A percentile compares a stretch with the other conserved stretches of the same genome.
These are phyloP conservation scores for Dendrolimus punctatus DNA, from an alignment of 1,140 invertebrate genomes.

Conservation along the genomic window DNA sequence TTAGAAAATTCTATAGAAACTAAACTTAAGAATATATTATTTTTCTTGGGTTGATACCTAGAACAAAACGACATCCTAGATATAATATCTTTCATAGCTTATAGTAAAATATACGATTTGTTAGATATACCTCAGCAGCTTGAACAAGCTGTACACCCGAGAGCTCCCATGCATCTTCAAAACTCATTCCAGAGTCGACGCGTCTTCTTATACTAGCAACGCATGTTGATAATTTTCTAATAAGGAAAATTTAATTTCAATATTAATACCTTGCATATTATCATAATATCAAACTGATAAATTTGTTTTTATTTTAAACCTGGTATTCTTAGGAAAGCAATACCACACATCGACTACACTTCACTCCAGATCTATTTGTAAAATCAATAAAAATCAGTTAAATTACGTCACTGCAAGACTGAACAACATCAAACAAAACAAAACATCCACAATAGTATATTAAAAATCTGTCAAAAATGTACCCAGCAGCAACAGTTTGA, in stretches of 20 bases:
- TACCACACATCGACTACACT: too few relatives aligned
- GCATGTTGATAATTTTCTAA: slow-evolving; percentile 78
- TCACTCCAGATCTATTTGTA: too few relatives aligned
- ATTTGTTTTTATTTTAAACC: too few relatives aligned
- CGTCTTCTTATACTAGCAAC: slow-evolving; percentile 76
- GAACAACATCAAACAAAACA: slow-evolving; percentile 8
- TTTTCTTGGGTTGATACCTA: too few relatives aligned
- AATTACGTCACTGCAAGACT: too few relatives aligned
- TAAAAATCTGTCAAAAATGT: slow-evolving; percentile 27
- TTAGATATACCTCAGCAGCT: slow-evolving; percentile 77
- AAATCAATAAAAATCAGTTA: too few relatives aligned
- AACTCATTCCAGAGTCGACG: slow-evolving; percentile 72
- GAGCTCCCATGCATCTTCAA: slow-evolving; percentile 87
- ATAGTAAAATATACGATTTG: neutral
- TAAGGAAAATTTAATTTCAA: slow-evolving; percentile 16
- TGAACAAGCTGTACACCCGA: slow-evolving; percentile 83
- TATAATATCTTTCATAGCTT: too few relatives aligned
- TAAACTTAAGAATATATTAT: too few relatives aligned
- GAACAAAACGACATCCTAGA: too few relatives aligned
- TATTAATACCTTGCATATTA: neutral
- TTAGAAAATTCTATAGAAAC: too few relatives aligned
- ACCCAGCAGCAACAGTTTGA: slow-evolving; percentile 81
- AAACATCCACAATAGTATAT: neutral
- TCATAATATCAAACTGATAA: neutral
- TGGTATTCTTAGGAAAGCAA: too few relatives aligned